These are phyloP conservation scores for Platyscapa corneri DNA, from an alignment of 1,140 invertebrate genomes.

Conservation along the genomic window DNA sequence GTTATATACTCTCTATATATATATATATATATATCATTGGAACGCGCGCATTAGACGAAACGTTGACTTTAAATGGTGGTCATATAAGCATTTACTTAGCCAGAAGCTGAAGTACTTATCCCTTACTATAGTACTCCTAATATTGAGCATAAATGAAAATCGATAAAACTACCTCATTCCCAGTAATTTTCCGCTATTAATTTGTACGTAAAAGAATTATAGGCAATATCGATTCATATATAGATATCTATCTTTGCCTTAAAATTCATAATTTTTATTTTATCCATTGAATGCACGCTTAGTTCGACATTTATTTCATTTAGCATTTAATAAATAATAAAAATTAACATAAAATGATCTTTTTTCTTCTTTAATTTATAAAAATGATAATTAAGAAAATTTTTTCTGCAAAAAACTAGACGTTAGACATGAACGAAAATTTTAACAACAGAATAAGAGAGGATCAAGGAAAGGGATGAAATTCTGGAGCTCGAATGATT, in stretches of 20 bases:
- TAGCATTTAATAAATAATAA: background rate
- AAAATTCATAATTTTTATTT: slow-evolving; percentile 24
- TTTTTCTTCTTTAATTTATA: background rate
- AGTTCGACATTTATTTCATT: background rate
- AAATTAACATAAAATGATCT: background rate
- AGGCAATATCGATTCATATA: background rate
- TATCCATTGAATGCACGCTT: background rate
- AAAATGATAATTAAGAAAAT: slow-evolving; percentile 7
- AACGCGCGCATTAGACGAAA: slow-evolving; percentile 59
- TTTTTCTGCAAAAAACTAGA: background rate
- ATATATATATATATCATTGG: background rate
- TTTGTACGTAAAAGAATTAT: slow-evolving; percentile 22
- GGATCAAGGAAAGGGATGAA: slow-evolving; percentile 49
- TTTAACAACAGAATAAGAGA: slow-evolving; percentile 24
- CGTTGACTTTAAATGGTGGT: slow-evolving; percentile 62
- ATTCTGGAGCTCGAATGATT: slow-evolving; percentile 65
- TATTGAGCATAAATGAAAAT: slow-evolving; percentile 34
- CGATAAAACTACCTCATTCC: background rate
- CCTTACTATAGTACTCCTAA: slow-evolving; percentile 60
- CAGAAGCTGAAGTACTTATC: slow-evolving; percentile 51
- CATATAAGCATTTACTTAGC: slow-evolving; percentile 63
- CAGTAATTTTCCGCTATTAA: slow-evolving; percentile 13
- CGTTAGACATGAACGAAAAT: background rate
- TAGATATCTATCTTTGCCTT: background rate
- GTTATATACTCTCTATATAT: slow-evolving; percentile 3